Percentiles rank a stretch among this genome's conserved stretches.
These are phyloP conservation scores for Sturmia bella DNA, from an alignment of 2,888 invertebrate species.

Conservation along the genomic window DNA sequence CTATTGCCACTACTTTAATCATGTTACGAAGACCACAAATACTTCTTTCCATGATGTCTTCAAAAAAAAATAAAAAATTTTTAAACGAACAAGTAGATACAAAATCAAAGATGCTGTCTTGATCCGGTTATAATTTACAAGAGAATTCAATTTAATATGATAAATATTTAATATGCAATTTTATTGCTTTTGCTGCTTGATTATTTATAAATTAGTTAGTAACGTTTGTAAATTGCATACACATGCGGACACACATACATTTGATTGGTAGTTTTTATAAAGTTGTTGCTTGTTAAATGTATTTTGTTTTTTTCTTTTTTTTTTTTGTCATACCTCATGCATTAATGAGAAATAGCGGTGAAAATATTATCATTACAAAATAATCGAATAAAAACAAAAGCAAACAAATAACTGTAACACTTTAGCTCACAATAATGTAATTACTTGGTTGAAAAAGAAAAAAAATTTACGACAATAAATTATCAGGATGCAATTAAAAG, in stretches of 20 bases:
- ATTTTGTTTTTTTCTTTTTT: background rate
- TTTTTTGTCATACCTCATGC: conserved; percentile 20
- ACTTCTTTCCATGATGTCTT: conserved; percentile 2
- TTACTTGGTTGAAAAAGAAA: conserved; percentile 41
- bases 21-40: conserved; percentile 29
- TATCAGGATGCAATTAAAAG: conserved; percentile 45
- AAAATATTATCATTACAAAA: conserved; percentile 34
- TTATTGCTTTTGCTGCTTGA: conserved; percentile 29
- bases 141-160: conserved; percentile 50
- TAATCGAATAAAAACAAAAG: conserved; percentile 6
- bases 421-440: conserved; percentile 36
- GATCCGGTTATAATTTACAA: conserved; percentile 50
- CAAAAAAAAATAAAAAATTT: too few species aligned
- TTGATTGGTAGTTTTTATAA: conserved; percentile 5
- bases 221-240: conserved; percentile 36
- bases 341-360: conserved; percentile 51
- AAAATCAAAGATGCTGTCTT: conserved; percentile 33
- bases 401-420: conserved; percentile 27
- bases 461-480: conserved; percentile 31
- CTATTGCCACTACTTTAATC: conserved; percentile 17
- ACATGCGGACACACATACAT: background rate
- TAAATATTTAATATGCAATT: conserved; percentile 49
- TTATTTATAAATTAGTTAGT: conserved; percentile 50
- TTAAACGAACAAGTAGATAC: conserved; percentile 6
- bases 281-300: conserved; percentile 17